These are phyloP conservation scores for Salvelinus namaycush DNA, from an alignment of 2,113 vertebrate species.

Conservation along the genomic window DNA sequence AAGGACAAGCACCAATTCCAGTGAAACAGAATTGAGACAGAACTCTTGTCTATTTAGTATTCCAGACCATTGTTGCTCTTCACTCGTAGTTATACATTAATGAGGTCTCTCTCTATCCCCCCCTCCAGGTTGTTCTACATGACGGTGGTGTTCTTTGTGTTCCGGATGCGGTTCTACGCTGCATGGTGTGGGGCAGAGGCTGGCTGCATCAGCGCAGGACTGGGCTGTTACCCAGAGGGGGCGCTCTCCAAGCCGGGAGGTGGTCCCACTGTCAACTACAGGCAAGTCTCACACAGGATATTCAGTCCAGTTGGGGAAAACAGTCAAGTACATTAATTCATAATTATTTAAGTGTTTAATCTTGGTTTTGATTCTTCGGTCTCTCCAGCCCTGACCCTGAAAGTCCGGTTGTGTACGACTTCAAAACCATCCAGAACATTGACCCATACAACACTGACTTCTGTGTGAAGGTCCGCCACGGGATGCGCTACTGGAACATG, in stretches of 20 bases:
- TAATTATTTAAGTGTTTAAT: neutral
- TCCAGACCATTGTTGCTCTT: no score
- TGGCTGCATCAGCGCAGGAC: constrained; percentile 84
- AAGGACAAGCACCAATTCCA: neutral
- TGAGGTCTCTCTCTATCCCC: neutral
- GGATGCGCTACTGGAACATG: constrained; percentile 95
- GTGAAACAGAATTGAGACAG: neutral
- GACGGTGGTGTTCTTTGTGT: constrained; percentile 85
- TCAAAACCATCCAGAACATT: constrained; percentile 88
- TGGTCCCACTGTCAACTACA: constrained; percentile 83
- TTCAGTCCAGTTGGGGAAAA: no score
- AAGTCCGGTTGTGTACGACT: constrained; percentile 78
- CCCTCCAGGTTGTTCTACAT: constrained; percentile 85
- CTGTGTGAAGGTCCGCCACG: constrained; percentile 87
- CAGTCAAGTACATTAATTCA: neutral
- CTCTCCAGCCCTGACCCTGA: constrained; percentile 65
- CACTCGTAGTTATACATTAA: neutral
- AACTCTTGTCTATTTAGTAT: neutral
- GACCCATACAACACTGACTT: constrained; percentile 88
- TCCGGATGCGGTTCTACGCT: constrained; percentile 90
- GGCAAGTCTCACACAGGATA: constrained; percentile 44
- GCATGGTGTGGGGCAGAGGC: constrained; percentile 88
- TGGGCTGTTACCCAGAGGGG: constrained; percentile 86
- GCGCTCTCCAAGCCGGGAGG: constrained; percentile 82
- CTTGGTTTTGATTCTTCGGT: constrained; percentile 6